phyloP scores from a whole-genome alignment of 2,113 vertebrate species.

The Silurus meridionalis region DNA sequence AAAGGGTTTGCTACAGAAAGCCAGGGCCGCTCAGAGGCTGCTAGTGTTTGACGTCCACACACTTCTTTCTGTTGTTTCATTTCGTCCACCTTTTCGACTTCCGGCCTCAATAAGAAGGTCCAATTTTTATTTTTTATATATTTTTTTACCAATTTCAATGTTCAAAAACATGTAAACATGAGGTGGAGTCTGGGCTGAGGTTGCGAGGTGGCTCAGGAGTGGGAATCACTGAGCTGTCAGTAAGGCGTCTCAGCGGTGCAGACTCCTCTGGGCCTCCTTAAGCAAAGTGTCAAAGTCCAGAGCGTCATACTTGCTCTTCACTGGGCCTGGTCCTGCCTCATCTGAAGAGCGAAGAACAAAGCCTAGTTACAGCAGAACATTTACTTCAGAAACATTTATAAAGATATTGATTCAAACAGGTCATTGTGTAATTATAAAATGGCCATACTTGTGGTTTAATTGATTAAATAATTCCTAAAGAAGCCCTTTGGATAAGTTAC shows the following conservation, averaged over 20 bases:
- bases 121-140: constrained; percentile 65
- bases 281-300: constrained; percentile 99
- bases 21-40: constrained; percentile 70
- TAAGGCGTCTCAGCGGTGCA: constrained; percentile 85
- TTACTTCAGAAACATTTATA: background rate
- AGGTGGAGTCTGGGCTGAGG: constrained; percentile 95
- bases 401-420: background rate
- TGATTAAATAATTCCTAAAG: background rate
- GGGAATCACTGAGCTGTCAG: constrained; percentile 57
- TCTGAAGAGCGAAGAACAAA: constrained; percentile 63
- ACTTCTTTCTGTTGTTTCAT: constrained; percentile 52
- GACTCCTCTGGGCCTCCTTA: constrained; percentile 96
- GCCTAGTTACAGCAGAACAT: background rate
- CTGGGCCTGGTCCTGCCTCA: constrained; percentile 81
- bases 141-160: constrained; percentile 75
- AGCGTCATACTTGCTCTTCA: constrained; percentile 97
- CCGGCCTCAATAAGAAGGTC: constrained; percentile 78
- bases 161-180: constrained; percentile 98
- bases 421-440: background rate
- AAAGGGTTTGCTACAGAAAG: constrained; percentile 68
- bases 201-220: constrained; percentile 73
- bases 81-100: constrained; percentile 36
- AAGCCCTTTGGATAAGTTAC: background rate
- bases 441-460: background rate
- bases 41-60: constrained; percentile 79